Percentiles rank a stretch among this genome's conserved stretches.
Conservation (phyloP, 1,140 invertebrate genomes). For the Bradysia coprophila region DNA sequence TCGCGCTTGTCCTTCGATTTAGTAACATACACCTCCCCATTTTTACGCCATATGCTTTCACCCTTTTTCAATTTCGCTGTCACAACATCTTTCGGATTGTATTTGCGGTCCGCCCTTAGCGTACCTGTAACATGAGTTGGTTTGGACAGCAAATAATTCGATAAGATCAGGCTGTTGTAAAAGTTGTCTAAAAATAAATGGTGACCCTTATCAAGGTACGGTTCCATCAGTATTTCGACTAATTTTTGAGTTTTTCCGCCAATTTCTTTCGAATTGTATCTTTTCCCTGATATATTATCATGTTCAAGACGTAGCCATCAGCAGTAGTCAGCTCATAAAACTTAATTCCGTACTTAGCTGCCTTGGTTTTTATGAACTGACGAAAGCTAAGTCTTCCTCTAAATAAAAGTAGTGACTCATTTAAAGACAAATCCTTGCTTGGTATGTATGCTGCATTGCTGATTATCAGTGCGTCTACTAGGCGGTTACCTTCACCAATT, state of each 20-base stretch:
- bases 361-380: conserved; percentile 12
- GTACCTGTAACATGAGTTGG: conserved; percentile 12
- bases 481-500: conserved; percentile 1
- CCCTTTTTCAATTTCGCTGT: conserved; percentile 11
- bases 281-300: conserved; percentile 13
- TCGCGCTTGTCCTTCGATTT: conserved; percentile 19
- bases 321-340: conserved; percentile 11
- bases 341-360: conserved; percentile 17
- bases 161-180: conserved; percentile 11
- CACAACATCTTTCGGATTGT: conserved; percentile 8
- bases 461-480: conserved; percentile 2
- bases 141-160: conserved; percentile 9
- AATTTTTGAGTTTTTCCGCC: conserved; percentile 3
- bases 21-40: conserved; percentile 11
- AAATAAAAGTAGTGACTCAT: conserved; percentile 17
- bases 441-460: conserved; percentile 1
- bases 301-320: conserved; percentile 16
- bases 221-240: conserved; percentile 10
- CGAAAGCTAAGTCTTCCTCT: conserved; percentile 11
- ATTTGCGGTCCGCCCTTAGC: conserved; percentile 11
- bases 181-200: conserved; percentile 16
- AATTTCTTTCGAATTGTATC: background rate
- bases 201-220: conserved; percentile 12
- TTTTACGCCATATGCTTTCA: conserved; percentile 9
- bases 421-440: conserved; percentile 7